Evolutionary conservation across 2,797 vertebrate species (phyloP).

Genomic region (Poeciliopsis turneri): DNA sequence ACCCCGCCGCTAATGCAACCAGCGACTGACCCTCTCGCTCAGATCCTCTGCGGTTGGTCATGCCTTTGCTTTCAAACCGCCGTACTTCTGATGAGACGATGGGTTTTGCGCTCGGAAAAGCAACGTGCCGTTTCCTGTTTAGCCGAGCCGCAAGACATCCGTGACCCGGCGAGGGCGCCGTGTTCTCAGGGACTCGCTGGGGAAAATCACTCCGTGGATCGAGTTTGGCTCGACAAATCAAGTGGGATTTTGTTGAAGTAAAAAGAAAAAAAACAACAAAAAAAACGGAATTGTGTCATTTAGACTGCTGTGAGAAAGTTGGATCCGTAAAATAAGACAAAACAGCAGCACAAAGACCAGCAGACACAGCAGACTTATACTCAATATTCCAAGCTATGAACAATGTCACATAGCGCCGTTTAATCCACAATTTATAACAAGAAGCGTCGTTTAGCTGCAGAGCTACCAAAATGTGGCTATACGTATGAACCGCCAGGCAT

Average conservation of each 20-base stretch:
- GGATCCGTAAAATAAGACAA: no score
- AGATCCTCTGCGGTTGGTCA: neutral
- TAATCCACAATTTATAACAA: neutral
- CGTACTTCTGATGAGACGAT: conserved; percentile 29
- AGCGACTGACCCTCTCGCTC: conserved; percentile 8
- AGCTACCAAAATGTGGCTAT: neutral
- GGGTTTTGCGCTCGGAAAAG: conserved; percentile 28
- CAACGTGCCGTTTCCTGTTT: conserved; percentile 43
- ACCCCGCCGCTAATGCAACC: neutral
- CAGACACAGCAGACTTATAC: neutral
- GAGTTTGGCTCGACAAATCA: neutral
- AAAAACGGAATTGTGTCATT: no score
- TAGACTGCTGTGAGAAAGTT: no score
- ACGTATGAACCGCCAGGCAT: neutral
- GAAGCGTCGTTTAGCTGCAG: neutral
- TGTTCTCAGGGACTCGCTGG: conserved; percentile 19
- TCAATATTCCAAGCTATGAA: neutral
- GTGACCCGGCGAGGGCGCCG: conserved; percentile 31
- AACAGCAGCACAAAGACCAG: neutral
- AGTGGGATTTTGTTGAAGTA: no score
- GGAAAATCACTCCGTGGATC: conserved; percentile 23
- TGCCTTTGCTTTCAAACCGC: conserved; percentile 25
- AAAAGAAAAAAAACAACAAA: no score
- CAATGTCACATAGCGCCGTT: neutral
- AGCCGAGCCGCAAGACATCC: conserved; percentile 28